Evolutionary conservation across 2,888 invertebrate species (phyloP).

Genomic region (Caenorhabditis zanzibari): DNA sequence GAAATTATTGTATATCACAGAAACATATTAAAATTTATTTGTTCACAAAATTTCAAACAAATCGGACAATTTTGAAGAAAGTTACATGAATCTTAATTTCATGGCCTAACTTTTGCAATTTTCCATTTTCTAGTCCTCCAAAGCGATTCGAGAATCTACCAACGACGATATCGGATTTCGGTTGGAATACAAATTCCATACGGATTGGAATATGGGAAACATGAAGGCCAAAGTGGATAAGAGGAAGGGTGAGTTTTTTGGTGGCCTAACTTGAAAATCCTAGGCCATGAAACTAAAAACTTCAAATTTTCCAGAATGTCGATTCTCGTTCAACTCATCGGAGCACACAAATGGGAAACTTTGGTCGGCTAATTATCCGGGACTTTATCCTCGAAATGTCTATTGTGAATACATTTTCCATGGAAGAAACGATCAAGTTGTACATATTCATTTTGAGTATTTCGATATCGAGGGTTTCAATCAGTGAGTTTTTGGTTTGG

Average conservation of each 20-base stretch:
- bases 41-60: not conserved
- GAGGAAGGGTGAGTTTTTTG: conserved; percentile 64
- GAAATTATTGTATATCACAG: too few relatives aligned
- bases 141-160: conserved; percentile 64
- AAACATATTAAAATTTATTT: not conserved
- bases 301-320: conserved; percentile 86
- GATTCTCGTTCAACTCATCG: conserved; percentile 92
- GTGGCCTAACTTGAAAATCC: not conserved
- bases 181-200: conserved; percentile 74
- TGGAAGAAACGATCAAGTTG: conserved; percentile 85
- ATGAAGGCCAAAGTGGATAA: conserved; percentile 74
- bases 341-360: conserved; percentile 90
- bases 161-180: conserved; percentile 70
- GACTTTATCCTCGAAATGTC: conserved; percentile 91
- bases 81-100: not conserved
- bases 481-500: too few relatives aligned
- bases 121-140: conserved; percentile 66
- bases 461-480: conserved; percentile 96
- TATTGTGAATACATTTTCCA: conserved; percentile 95
- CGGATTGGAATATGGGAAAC: conserved; percentile 73
- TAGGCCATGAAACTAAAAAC: not conserved
- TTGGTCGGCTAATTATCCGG: conserved; percentile 89
- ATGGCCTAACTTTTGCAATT: not conserved
- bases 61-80: not conserved
- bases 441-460: conserved; percentile 91